A percentile compares a stretch with the other conserved stretches of the same genome.
Conservation (phyloP, 2,797 vertebrate genomes). For the Esox lucius region DNA sequence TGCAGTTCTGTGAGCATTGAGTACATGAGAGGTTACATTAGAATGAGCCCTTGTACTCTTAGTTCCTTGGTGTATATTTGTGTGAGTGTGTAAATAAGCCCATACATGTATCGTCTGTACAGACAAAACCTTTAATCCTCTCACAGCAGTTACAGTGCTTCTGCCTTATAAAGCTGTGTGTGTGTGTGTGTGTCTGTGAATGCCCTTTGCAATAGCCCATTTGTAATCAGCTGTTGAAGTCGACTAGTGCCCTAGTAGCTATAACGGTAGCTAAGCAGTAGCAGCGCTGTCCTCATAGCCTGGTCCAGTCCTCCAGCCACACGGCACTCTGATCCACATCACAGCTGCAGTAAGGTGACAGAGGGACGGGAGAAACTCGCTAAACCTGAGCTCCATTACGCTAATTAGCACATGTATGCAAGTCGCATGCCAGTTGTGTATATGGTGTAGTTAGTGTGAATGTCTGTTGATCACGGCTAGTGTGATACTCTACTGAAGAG, state of each 20-base stretch:
- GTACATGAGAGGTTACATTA: not conserved
- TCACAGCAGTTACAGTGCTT: conserved; percentile 21
- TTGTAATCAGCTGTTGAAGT: conserved; percentile 68
- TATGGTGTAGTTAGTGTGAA: not conserved
- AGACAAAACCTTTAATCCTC: conserved; percentile 30
- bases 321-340: conserved; percentile 8
- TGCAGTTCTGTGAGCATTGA: not conserved
- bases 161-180: conserved; percentile 37
- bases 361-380: conserved; percentile 21
- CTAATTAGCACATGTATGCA: conserved; percentile 17
- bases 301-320: not conserved
- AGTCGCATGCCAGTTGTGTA: not conserved
- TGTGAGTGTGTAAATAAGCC: conserved; percentile 12
- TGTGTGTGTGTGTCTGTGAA: conserved; percentile 11
- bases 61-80: conserved; percentile 7
- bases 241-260: conserved; percentile 22
- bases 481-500: not conserved
- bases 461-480: not conserved
- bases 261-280: not conserved
- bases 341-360: conserved; percentile 39
- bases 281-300: not conserved
- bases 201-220: conserved; percentile 47
- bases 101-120: conserved; percentile 11
- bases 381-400: conserved; percentile 4
- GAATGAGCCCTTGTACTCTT: not conserved